Conservation (phyloP, 1,140 invertebrate genomes). For the Neodiprion lecontei region DNA sequence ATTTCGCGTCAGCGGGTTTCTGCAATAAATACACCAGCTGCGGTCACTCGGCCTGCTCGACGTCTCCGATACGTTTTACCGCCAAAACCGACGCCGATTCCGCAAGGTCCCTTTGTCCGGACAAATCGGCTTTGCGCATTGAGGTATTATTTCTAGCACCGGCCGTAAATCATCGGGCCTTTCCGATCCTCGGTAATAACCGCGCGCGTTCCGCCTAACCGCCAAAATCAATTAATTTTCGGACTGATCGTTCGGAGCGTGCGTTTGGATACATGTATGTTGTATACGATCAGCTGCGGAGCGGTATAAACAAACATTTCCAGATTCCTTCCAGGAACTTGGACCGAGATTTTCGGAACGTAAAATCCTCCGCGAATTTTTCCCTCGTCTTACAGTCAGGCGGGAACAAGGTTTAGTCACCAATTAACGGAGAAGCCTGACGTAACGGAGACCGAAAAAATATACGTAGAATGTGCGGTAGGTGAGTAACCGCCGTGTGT, state of each 20-base stretch:
- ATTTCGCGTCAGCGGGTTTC: slow-evolving; percentile 5
- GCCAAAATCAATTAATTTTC: not conserved
- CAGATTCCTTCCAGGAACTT: not conserved
- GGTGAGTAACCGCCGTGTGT: slow-evolving; percentile 5
- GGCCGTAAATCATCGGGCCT: not conserved
- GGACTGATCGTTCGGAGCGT: not conserved
- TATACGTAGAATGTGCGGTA: too few species aligned
- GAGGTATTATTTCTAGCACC: not conserved
- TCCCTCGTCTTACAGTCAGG: too few species aligned
- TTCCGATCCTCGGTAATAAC: not conserved
- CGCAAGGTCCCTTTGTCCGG: not conserved
- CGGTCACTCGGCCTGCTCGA: not conserved
- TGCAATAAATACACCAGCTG: not conserved
- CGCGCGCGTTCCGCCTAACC: not conserved
- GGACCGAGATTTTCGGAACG: not conserved
- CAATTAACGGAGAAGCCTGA: slow-evolving; percentile 3
- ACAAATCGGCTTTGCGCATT: not conserved
- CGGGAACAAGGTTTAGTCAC: not conserved
- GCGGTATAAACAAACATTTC: not conserved
- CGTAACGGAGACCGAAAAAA: not conserved
- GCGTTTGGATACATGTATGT: too few species aligned
- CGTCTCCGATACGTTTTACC: not conserved
- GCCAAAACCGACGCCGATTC: not conserved
- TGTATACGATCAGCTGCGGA: not conserved
- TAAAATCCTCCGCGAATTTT: too few species aligned